phyloP scores from a whole-genome alignment of 2,888 invertebrate species.

The Sisyra terminalis region DNA sequence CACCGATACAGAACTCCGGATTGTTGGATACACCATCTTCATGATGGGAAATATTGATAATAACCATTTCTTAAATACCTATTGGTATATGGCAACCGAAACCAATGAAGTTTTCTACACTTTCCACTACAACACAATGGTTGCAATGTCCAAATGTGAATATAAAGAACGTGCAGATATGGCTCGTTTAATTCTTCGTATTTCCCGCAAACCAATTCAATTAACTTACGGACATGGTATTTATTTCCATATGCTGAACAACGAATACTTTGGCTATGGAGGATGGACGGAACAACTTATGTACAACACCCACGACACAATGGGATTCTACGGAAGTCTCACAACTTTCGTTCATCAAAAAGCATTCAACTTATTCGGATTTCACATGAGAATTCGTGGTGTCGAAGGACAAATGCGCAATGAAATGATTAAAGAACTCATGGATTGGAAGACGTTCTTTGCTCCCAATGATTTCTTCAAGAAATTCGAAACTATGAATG shows the following conservation, averaged over 20 bases:
- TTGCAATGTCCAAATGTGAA: conserved; percentile 19
- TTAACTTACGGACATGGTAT: conserved; percentile 19
- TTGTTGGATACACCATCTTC: conserved; percentile 26
- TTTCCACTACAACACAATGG: conserved; percentile 28
- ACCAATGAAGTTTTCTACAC: conserved; percentile 27
- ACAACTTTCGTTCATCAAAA: conserved; percentile 11
- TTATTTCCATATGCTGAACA: conserved; percentile 24
- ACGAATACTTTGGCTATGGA: conserved; percentile 26
- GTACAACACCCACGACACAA: too few relatives aligned
- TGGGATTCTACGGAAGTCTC: too few relatives aligned
- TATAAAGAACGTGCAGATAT: too few relatives aligned
- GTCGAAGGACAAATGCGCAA: background rate
- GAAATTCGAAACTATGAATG: background rate
- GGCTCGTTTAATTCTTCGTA: too few relatives aligned
- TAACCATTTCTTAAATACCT: conserved; percentile 24
- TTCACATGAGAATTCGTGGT: background rate
- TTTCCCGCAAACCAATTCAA: conserved; percentile 10
- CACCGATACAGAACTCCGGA: conserved; percentile 25
- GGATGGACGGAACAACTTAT: background rate
- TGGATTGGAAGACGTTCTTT: background rate
- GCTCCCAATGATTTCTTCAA: background rate
- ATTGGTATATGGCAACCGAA: conserved; percentile 29
- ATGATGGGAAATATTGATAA: conserved; percentile 22
- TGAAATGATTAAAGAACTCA: background rate
- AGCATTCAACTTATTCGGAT: conserved; percentile 6